Evolutionary conservation across 2,888 invertebrate genomes (phyloP).

Genomic region (Pandemis cinnamomeana): DNA sequence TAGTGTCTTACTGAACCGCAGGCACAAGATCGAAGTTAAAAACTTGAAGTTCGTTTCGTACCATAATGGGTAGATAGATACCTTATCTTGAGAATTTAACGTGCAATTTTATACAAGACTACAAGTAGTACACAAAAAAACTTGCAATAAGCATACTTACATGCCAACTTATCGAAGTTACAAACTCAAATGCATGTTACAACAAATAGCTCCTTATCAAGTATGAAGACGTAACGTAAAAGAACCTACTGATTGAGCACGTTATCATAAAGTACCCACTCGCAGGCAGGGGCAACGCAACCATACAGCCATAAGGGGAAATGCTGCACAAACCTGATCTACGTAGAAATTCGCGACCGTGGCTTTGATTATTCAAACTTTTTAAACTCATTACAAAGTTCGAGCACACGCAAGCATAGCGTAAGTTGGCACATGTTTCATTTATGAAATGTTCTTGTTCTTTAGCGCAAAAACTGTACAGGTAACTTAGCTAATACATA

Average conservation of each 20-base stretch:
- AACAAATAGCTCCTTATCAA: slow-evolving; percentile 24
- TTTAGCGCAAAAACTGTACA: background rate
- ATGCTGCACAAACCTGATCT: slow-evolving; percentile 69
- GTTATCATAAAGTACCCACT: slow-evolving; percentile 49
- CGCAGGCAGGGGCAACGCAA: slow-evolving; percentile 49
- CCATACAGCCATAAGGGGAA: slow-evolving; percentile 67
- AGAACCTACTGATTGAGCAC: slow-evolving; percentile 60
- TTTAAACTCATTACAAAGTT: slow-evolving; percentile 13
- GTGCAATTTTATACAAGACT: too few species aligned
- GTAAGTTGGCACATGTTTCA: background rate
- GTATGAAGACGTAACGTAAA: slow-evolving; percentile 31
- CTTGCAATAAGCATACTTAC: background rate
- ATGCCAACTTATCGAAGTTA: background rate
- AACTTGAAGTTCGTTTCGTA: too few species aligned
- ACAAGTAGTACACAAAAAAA: too few species aligned
- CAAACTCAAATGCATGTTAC: background rate
- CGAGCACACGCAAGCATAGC: background rate
- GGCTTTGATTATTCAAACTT: slow-evolving; percentile 34
- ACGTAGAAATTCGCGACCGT: slow-evolving; percentile 57
- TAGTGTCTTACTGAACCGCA: too few species aligned
- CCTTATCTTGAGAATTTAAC: too few species aligned
- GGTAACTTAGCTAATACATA: slow-evolving; percentile 63
- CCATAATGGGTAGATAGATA: too few species aligned
- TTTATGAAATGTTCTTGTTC: background rate
- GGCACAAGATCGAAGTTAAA: too few species aligned